A percentile compares a stretch with the other conserved stretches of the same genome.
Conservation (phyloP, 2,888 invertebrate genomes). For the Rotaria socialis region DNA sequence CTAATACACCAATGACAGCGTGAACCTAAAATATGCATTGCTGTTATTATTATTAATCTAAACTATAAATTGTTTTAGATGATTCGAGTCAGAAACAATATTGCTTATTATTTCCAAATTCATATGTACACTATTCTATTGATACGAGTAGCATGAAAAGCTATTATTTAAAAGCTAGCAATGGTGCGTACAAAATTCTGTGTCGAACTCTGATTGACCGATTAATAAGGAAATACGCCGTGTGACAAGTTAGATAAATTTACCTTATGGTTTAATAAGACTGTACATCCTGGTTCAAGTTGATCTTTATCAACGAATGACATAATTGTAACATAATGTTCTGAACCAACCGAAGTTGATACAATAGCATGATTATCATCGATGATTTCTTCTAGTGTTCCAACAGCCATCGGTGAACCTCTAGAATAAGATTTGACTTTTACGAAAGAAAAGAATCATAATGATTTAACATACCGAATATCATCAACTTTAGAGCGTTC, state of each 20-base stretch:
- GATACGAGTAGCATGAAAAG: too few relatives aligned
- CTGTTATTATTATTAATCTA: too few relatives aligned
- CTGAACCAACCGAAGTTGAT: slow-evolving; percentile 94
- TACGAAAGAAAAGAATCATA: background rate
- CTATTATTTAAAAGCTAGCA: too few relatives aligned
- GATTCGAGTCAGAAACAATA: too few relatives aligned
- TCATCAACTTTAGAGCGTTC: slow-evolving; percentile 97
- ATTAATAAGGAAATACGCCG: background rate
- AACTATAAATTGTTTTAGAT: too few relatives aligned
- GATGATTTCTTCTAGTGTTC: slow-evolving; percentile 97
- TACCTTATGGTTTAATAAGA: slow-evolving; percentile 91
- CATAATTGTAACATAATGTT: slow-evolving; percentile 96
- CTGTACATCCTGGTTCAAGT: slow-evolving; percentile 95
- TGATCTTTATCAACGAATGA: slow-evolving; percentile 99
- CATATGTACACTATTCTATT: too few relatives aligned
- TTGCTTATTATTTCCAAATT: too few relatives aligned
- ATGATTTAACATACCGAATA: slow-evolving; percentile 64
- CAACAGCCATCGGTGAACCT: slow-evolving; percentile 99
- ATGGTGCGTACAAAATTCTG: too few relatives aligned
- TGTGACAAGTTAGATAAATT: background rate
- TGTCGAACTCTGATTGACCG: too few relatives aligned
- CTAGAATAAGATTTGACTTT: background rate
- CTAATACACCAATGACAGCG: slow-evolving; percentile 94
- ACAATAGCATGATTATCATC: slow-evolving; percentile 99
- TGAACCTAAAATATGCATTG: slow-evolving; percentile 62